phyloP scores from a whole-genome alignment of 2,797 vertebrate genomes.

The Cossypha dichroa region DNA sequence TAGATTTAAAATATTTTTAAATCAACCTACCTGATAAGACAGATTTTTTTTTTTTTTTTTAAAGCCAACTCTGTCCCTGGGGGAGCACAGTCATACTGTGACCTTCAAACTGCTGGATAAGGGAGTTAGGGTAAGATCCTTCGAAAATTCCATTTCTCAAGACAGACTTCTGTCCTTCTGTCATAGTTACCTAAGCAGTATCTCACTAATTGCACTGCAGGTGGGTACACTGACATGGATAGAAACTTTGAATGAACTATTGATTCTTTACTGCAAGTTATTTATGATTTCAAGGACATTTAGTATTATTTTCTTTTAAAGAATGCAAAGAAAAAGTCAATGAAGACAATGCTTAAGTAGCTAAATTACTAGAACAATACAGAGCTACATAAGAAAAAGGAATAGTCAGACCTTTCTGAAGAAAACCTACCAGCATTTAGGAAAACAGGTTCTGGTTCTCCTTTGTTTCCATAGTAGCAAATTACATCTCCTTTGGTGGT shows the following conservation, averaged over 20 bases:
- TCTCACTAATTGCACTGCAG: not conserved
- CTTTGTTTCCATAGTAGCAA: slow-evolving; percentile 99
- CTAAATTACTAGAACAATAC: not conserved
- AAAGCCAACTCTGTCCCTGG: not conserved
- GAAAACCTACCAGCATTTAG: slow-evolving; percentile 87
- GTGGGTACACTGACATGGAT: not conserved
- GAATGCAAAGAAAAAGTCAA: not conserved
- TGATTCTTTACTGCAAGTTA: not conserved
- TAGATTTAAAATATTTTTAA: not conserved
- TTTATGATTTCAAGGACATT: not conserved
- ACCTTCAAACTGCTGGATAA: not conserved
- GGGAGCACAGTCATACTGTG: not conserved
- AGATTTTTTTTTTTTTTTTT: not conserved
- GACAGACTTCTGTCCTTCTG: not conserved
- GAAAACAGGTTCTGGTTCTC: slow-evolving; percentile 85
- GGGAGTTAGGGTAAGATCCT: not conserved
- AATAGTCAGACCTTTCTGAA: not conserved
- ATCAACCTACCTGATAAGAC: not conserved
- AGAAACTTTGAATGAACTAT: not conserved
- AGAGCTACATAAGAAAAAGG: not conserved
- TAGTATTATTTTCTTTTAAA: not conserved
- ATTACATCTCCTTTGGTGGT: slow-evolving; percentile 90
- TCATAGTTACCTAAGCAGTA: not conserved
- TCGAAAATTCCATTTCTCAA: not conserved
- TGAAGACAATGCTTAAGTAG: not conserved